Percentiles rank a stretch among this genome's conserved stretches.
These are phyloP conservation scores for Salarias fasciatus DNA, from an alignment of 2,797 vertebrate genomes.

Conservation along the genomic window DNA sequence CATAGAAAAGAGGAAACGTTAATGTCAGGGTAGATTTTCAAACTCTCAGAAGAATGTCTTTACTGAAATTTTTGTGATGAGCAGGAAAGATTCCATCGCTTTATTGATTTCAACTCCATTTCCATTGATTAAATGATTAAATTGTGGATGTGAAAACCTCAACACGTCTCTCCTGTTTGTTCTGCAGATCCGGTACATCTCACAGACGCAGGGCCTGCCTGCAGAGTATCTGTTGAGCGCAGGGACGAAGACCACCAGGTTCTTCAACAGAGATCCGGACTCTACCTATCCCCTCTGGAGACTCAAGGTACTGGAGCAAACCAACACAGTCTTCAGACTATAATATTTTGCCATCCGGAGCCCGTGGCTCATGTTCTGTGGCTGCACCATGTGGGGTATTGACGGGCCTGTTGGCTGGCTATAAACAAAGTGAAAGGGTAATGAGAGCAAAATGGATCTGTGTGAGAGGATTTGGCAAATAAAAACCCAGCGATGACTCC, in stretches of 20 bases:
- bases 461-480: conserved; percentile 58
- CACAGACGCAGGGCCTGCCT: conserved; percentile 97
- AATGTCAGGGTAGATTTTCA: conserved; percentile 32
- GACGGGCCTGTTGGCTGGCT: conserved; percentile 5
- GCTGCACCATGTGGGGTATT: conserved; percentile 20
- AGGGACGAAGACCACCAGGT: conserved; percentile 98
- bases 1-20: too few species aligned
- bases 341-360: not conserved
- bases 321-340: too few species aligned
- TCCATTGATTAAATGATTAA: conserved; percentile 12
- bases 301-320: conserved; percentile 89
- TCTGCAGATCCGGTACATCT: conserved; percentile 97
- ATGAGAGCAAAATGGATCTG: conserved; percentile 62
- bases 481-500: conserved; percentile 38
- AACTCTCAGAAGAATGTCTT: conserved; percentile 26
- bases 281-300: conserved; percentile 98
- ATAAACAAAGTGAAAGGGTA: conserved; percentile 54
- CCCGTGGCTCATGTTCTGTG: conserved; percentile 20
- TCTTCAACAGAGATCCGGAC: conserved; percentile 99
- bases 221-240: conserved; percentile 98
- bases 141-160: conserved; percentile 24
- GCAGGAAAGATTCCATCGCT: not conserved
- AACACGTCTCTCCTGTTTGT: conserved; percentile 36
- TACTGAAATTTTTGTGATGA: conserved; percentile 16
- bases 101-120: too few species aligned